These are phyloP conservation scores for Campoplex capitator DNA, from an alignment of 2,888 invertebrate species.

Conservation along the genomic window DNA sequence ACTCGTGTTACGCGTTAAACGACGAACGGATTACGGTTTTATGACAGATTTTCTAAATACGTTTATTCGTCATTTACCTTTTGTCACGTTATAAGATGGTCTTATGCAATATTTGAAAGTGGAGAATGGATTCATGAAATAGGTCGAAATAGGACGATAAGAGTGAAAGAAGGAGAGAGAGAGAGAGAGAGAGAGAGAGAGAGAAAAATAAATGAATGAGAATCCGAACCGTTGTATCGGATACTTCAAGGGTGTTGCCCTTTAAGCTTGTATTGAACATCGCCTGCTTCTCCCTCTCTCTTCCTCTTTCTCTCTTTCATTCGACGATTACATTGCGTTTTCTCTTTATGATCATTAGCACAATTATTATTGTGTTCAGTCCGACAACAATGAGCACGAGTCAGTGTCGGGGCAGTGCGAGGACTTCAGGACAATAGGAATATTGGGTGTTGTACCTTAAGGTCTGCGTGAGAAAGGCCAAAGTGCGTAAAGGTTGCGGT, in stretches of 20 bases:
- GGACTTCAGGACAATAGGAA: conserved; percentile 56
- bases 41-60: too few relatives aligned
- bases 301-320: conserved; percentile 25
- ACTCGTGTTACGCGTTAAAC: too few relatives aligned
- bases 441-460: conserved; percentile 5
- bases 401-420: conserved; percentile 4
- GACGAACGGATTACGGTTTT: too few relatives aligned
- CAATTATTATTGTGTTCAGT: conserved; percentile 81
- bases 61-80: neutral
- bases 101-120: neutral
- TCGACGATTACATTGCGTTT: conserved; percentile 79
- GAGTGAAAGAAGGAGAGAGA: neutral
- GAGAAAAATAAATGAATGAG: conserved; percentile 28
- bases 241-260: conserved; percentile 43
- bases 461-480: conserved; percentile 9
- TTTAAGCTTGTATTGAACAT: conserved; percentile 41
- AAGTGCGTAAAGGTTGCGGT: conserved; percentile 48
- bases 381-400: conserved; percentile 60
- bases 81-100: neutral
- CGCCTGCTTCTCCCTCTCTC: neutral
- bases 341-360: conserved; percentile 81
- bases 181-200: neutral
- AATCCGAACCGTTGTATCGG: conserved; percentile 7
- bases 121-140: neutral
- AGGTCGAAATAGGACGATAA: neutral